Evolutionary conservation across 2,797 vertebrate genomes (phyloP), one percentile per base, ranked within the genome.

Genomic region (Pseudomugil tenellus): DNA sequence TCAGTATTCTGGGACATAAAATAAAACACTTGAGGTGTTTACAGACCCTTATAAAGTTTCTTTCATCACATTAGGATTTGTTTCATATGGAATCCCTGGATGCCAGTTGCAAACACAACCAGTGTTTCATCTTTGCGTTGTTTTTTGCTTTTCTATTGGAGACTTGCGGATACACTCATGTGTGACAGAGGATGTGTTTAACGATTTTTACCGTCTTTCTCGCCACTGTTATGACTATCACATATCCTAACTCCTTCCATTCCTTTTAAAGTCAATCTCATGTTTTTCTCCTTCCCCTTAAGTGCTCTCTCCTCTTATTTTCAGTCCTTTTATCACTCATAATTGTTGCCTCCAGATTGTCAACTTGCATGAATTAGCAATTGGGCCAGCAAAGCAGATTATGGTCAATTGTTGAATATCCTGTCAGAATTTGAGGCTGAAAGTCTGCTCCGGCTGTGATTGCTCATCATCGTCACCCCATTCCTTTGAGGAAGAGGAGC

Each of bases 321-420:
- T 86, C 74, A 65, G 70, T 72, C 80, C 75, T 83, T 87, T 87
- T 80, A 67, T 88, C 84, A 78, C 86, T 88, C 76, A 87, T 92
- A 93, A 93, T 91, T 87, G 87, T 89, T 85, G 86, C 89, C 89
- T 91, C 88, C 90, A 92, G 89, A 91, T 91, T 87, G 90, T 89
- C 87, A 91, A 90, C 90, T 93, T 92, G 92, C 93, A 91, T 91
- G 93, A 93, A 93, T 94, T 94, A 93, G 86, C 90, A 93, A 93
- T 83, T 90, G 91, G 92, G 92, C 88, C 91, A 92, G 73, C 80
- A 68, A 83, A 86, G 85, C 62, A 46, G 84, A 85, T 65, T 75
- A 76, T 56, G 73, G 84, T 92, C 88, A 91, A 85, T 82, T 84
- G 87, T 90, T 80, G 90, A 91, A 84, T 80, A 86, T 85, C 80